Percentiles rank a stretch among this genome's conserved stretches.
Conservation (phyloP, 1,140 invertebrate genomes). For the Euura lappo region DNA sequence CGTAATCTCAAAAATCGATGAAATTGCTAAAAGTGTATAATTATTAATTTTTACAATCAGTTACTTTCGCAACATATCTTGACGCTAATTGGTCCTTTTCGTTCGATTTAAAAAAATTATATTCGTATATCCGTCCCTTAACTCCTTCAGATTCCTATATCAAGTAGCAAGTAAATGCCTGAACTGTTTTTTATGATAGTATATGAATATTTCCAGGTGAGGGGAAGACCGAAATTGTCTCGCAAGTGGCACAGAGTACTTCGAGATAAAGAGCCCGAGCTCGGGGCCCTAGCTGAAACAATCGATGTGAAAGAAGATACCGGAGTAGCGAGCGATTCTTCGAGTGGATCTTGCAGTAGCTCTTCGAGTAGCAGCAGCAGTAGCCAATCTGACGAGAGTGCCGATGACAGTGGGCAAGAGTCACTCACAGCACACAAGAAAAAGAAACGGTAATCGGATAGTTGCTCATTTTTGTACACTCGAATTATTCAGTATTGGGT, state of each 20-base stretch:
- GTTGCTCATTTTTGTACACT: background rate
- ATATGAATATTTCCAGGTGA: conserved; percentile 44
- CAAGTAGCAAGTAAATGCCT: too few species aligned
- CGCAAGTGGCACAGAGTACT: conserved; percentile 65
- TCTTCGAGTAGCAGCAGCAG: conserved; percentile 70
- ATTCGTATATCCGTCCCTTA: too few species aligned
- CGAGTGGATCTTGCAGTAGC: conserved; percentile 87
- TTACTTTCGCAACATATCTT: too few species aligned
- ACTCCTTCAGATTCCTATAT: too few species aligned
- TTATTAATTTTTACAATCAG: too few species aligned
- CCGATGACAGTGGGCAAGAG: conserved; percentile 84
- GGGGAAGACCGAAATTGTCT: conserved; percentile 93
- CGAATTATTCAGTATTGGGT: background rate
- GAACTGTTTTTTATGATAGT: too few species aligned
- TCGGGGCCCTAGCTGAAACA: conserved; percentile 82
- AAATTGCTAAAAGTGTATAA: too few species aligned
- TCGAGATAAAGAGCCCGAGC: conserved; percentile 77
- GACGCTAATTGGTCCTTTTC: too few species aligned
- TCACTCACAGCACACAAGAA: conserved; percentile 88
- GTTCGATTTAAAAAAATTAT: too few species aligned
- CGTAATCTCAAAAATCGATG: too few species aligned
- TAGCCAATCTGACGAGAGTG: conserved; percentile 70
- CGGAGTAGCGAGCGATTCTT: conserved; percentile 93
- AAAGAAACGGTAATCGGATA: conserved; percentile 67
- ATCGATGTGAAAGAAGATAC: conserved; percentile 88